Conservation (phyloP, 2,888 invertebrate genomes). For the Drosophila subsilvestris region DNA sequence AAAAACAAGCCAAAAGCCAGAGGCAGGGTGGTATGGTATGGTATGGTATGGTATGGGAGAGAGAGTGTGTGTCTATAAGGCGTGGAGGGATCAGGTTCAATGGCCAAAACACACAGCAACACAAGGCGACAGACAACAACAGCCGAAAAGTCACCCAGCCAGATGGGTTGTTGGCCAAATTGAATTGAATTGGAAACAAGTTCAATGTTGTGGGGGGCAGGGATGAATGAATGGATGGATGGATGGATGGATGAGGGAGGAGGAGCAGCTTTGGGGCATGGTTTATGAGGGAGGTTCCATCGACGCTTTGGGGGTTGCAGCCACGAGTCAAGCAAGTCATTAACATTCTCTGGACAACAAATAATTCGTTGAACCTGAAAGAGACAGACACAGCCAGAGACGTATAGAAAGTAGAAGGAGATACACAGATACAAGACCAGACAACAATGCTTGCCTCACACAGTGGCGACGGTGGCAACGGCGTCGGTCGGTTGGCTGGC, state of each 20-base stretch:
- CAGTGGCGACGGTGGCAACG: background rate
- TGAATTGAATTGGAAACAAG: conserved; percentile 19
- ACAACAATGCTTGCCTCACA: background rate
- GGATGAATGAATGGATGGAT: background rate
- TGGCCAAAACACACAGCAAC: conserved; percentile 34
- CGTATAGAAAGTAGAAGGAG: conserved; percentile 14
- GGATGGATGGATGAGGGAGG: background rate
- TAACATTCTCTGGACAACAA: conserved; percentile 35
- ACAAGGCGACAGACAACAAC: conserved; percentile 52
- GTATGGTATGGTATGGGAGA: background rate
- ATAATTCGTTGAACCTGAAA: conserved; percentile 30
- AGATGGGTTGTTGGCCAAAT: conserved; percentile 46
- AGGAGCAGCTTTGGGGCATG: background rate
- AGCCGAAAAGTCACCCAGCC: conserved; percentile 54
- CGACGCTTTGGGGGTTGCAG: conserved; percentile 12
- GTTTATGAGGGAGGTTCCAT: conserved; percentile 5
- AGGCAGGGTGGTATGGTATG: background rate
- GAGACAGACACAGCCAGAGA: background rate
- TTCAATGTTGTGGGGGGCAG: conserved; percentile 10
- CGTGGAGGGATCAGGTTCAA: conserved; percentile 19
- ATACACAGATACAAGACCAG: background rate
- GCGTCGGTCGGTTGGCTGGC: background rate
- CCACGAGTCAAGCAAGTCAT: conserved; percentile 23
- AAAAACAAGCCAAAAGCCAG: conserved; percentile 14
- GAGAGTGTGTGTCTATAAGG: conserved; percentile 5